Percentiles rank a stretch among this genome's conserved stretches.
Conservation (phyloP, 2,113 vertebrate species). For the Connochaetes taurinus region DNA sequence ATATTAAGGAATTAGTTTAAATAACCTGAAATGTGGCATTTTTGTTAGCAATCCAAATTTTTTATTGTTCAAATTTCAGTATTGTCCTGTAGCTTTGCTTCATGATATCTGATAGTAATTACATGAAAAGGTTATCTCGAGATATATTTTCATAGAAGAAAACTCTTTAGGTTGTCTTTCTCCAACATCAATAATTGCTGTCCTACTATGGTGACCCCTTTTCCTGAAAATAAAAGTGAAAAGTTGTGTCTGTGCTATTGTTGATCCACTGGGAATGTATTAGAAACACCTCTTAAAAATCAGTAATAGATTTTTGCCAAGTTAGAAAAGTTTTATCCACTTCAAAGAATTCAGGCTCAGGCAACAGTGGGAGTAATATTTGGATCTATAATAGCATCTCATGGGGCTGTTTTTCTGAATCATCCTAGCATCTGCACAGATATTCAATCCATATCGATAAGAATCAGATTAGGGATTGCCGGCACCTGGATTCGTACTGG, state of each 20-base stretch:
- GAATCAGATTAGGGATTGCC: background rate
- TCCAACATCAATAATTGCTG: background rate
- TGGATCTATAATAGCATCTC: background rate
- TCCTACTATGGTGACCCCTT: background rate
- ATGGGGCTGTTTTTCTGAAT: background rate
- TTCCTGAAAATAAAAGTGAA: slow-evolving; percentile 9
- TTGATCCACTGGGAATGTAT: background rate
- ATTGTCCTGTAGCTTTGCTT: background rate
- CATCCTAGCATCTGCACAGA: background rate
- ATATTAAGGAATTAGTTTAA: background rate
- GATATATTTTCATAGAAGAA: background rate
- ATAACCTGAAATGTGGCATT: background rate
- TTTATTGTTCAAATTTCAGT: background rate
- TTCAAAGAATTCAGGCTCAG: background rate
- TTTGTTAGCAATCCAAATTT: background rate
- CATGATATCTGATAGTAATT: background rate
- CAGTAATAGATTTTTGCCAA: background rate
- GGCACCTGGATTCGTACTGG: background rate
- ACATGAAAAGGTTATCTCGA: background rate
- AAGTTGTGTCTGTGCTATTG: background rate
- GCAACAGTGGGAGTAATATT: background rate
- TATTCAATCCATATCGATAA: background rate
- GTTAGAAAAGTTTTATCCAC: background rate
- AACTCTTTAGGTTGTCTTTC: background rate
- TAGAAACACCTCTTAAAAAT: slow-evolving; percentile 9